Evolutionary conservation across 2,113 vertebrate genomes (phyloP).

Genomic region (Cephalopholis sonnerati): DNA sequence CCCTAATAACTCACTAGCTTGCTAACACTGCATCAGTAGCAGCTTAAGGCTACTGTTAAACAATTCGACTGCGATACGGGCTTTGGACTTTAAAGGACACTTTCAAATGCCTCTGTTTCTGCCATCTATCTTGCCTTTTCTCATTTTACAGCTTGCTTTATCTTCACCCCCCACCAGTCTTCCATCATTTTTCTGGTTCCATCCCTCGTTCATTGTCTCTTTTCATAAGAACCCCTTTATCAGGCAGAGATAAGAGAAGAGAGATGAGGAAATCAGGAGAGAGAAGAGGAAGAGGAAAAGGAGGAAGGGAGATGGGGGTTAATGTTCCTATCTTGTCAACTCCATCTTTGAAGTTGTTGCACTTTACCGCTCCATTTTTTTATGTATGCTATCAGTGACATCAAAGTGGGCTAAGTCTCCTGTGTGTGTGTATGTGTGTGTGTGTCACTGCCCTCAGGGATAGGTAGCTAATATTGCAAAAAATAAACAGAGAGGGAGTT

Average conservation of each 20-base stretch:
- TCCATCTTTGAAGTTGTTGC: conserved; percentile 84
- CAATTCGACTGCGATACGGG: conserved; percentile 59
- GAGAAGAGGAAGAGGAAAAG: conserved; percentile 47
- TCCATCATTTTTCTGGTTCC: conserved; percentile 50
- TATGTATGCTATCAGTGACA: conserved; percentile 79
- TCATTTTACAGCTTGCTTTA: conserved; percentile 66
- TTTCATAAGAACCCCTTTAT: conserved; percentile 71
- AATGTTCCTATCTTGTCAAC: conserved; percentile 83
- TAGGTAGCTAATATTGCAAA: conserved; percentile 69
- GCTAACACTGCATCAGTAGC: conserved; percentile 53
- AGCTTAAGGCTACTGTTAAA: conserved; percentile 68
- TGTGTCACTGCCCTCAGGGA: conserved; percentile 59
- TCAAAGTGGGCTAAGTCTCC: conserved; percentile 80
- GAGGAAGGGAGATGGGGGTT: conserved; percentile 66
- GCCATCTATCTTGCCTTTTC: conserved; percentile 62
- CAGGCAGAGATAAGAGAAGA: conserved; percentile 68
- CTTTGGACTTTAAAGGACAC: conserved; percentile 66
- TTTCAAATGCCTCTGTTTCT: conserved; percentile 48
- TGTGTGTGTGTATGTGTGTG: conserved; percentile 2
- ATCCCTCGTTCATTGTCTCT: conserved; percentile 60
- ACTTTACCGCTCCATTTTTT: conserved; percentile 67
- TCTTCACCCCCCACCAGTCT: conserved; percentile 34
- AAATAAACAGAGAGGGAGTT: conserved; percentile 54
- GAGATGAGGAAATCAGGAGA: conserved; percentile 60
- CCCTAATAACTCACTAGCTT: conserved; percentile 70